These are phyloP conservation scores for Andrena hattorfiana DNA, from an alignment of 2,888 invertebrate species.

Conservation along the genomic window DNA sequence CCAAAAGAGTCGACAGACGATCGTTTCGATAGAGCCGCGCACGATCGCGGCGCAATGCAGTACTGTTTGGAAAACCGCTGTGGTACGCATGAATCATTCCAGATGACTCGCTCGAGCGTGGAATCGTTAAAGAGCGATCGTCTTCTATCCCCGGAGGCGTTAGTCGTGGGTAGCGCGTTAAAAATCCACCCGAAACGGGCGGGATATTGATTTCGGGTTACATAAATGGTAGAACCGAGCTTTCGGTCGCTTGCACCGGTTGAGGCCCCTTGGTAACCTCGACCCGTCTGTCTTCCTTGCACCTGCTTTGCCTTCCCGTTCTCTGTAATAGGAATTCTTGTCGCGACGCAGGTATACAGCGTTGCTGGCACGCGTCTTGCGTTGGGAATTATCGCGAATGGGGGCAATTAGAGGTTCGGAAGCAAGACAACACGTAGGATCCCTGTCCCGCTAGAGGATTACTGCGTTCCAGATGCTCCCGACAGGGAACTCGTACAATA, in stretches of 20 bases:
- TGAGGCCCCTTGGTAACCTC: constrained; percentile 7
- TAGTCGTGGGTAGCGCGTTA: not conserved
- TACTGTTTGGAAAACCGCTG: constrained; percentile 26
- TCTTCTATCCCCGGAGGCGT: not conserved
- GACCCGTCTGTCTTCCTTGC: not conserved
- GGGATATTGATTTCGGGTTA: constrained; percentile 58
- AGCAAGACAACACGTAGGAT: constrained; percentile 26
- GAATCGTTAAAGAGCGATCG: not conserved
- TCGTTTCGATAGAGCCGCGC: constrained; percentile 36
- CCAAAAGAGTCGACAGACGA: not conserved
- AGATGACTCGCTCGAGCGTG: not conserved
- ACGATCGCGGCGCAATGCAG: constrained; percentile 60
- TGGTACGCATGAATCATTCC: not conserved
- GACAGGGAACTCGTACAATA: constrained; percentile 78
- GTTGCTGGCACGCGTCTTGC: not conserved
- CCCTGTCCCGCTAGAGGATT: constrained; percentile 53
- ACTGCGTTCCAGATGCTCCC: constrained; percentile 56
- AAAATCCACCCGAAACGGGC: constrained; percentile 21
- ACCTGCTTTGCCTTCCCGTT: not conserved
- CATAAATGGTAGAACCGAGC: constrained; percentile 42
- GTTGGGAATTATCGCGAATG: constrained; percentile 27
- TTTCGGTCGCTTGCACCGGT: constrained; percentile 14
- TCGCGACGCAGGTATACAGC: no score
- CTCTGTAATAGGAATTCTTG: not conserved
- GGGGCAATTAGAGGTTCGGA: constrained; percentile 32